A percentile compares a stretch with the other conserved stretches of the same genome.
Conservation (phyloP, 2,113 vertebrate genomes). For the Catharus bicknelli region DNA sequence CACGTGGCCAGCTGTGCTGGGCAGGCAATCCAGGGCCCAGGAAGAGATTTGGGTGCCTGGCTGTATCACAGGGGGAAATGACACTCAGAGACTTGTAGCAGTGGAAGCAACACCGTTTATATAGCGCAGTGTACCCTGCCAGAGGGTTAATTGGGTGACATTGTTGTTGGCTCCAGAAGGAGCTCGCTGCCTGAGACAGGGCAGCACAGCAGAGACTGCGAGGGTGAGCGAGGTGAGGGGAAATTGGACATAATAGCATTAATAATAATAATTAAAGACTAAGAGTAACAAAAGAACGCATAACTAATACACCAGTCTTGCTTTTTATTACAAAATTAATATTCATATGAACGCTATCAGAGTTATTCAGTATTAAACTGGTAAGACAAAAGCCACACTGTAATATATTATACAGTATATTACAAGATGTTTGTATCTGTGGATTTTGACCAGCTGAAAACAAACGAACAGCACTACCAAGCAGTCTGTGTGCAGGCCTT, state of each 20-base stretch:
- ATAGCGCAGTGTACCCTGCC: conserved; percentile 30
- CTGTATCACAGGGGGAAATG: background rate
- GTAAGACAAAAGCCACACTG: conserved; percentile 65
- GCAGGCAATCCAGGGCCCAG: background rate
- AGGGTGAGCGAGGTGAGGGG: conserved; percentile 63
- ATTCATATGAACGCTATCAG: conserved; percentile 52
- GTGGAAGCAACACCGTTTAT: conserved; percentile 45
- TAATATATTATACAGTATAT: conserved; percentile 9
- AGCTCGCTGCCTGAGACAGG: conserved; percentile 49
- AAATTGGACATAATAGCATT: conserved; percentile 58
- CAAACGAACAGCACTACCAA: background rate
- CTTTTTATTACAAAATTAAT: conserved; percentile 53
- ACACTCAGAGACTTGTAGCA: background rate
- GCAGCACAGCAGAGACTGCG: conserved; percentile 20
- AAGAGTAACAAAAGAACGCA: conserved; percentile 59
- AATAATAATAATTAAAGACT: conserved; percentile 56
- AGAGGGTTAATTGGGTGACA: conserved; percentile 72
- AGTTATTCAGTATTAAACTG: conserved; percentile 56
- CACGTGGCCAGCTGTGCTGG: fast-evolving
- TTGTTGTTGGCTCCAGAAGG: conserved; percentile 66
- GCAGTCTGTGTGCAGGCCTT: background rate
- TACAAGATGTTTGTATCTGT: conserved; percentile 28
- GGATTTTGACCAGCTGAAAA: conserved; percentile 39
- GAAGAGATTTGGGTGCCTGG: background rate
- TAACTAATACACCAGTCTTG: conserved; percentile 51